These are phyloP conservation scores for Belonocnema kinseyi DNA, from an alignment of 1,140 invertebrate species.

Conservation along the genomic window DNA sequence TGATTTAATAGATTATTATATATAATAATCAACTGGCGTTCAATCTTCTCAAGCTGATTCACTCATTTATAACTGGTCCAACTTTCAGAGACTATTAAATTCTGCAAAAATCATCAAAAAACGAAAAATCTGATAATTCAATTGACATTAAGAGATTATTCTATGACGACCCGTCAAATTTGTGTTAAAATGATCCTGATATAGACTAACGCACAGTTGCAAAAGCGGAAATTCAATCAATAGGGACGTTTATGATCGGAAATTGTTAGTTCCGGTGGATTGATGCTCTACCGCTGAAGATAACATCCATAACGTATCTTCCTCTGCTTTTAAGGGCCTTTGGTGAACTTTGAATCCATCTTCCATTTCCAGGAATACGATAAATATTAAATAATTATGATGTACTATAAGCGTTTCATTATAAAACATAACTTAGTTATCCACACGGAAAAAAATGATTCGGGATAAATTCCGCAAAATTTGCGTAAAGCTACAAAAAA, in stretches of 20 bases:
- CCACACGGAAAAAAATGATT: too few relatives aligned
- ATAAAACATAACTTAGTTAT: too few relatives aligned
- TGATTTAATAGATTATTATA: too few relatives aligned
- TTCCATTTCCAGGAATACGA: too few relatives aligned
- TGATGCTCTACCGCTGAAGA: slow-evolving; percentile 61
- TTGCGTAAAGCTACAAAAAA: too few relatives aligned
- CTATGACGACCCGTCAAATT: background rate
- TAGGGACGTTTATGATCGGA: slow-evolving; percentile 61
- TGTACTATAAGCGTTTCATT: too few relatives aligned
- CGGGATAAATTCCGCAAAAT: too few relatives aligned
- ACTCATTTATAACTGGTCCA: background rate
- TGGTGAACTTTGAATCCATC: background rate
- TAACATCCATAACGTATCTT: slow-evolving; percentile 41
- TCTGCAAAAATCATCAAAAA: background rate
- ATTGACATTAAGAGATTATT: background rate
- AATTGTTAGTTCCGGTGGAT: slow-evolving; percentile 62
- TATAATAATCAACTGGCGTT: too few relatives aligned
- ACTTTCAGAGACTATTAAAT: background rate
- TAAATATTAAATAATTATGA: too few relatives aligned
- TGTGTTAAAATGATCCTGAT: background rate
- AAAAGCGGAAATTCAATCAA: slow-evolving; percentile 61
- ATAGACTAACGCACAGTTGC: slow-evolving; percentile 50
- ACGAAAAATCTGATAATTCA: too few relatives aligned
- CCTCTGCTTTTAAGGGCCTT: background rate
- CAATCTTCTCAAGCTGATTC: background rate